Conservation (phyloP, 2,797 vertebrate species). For the Falco peregrinus region DNA sequence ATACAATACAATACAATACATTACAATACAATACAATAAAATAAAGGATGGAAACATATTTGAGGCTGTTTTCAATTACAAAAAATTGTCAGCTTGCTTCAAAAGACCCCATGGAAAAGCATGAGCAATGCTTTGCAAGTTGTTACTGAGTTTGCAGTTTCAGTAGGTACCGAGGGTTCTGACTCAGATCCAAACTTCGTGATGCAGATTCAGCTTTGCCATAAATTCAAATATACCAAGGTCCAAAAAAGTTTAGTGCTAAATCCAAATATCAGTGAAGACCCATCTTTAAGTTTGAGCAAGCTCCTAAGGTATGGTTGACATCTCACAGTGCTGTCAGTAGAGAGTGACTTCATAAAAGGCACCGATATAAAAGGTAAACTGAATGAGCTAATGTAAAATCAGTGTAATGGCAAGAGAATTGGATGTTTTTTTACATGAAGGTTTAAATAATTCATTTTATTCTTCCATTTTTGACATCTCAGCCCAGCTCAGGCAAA, state of each 20-base stretch:
- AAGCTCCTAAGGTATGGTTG: neutral
- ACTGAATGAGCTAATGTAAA: neutral
- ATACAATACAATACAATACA: neutral
- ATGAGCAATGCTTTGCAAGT: neutral
- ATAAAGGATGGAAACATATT: neutral
- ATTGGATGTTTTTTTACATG: neutral
- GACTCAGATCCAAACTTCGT: neutral
- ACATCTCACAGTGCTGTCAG: neutral
- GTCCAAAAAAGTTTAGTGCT: neutral
- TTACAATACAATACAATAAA: neutral
- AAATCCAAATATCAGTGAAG: neutral
- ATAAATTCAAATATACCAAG: neutral
- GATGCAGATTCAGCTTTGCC: neutral
- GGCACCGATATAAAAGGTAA: neutral
- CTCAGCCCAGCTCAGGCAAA: constrained; percentile 27
- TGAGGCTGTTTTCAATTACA: neutral
- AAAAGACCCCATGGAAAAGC: neutral
- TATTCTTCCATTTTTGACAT: constrained; percentile 49
- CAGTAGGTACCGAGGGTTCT: neutral
- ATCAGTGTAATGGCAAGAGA: neutral
- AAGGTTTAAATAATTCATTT: constrained; percentile 39
- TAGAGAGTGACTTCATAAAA: neutral
- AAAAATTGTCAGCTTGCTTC: neutral
- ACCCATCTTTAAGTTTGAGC: neutral
- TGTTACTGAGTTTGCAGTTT: neutral